Percentiles rank a stretch among this genome's conserved stretches.
phyloP scores from a whole-genome alignment of 2,888 invertebrate genomes.

The Urechis unicinctus region DNA sequence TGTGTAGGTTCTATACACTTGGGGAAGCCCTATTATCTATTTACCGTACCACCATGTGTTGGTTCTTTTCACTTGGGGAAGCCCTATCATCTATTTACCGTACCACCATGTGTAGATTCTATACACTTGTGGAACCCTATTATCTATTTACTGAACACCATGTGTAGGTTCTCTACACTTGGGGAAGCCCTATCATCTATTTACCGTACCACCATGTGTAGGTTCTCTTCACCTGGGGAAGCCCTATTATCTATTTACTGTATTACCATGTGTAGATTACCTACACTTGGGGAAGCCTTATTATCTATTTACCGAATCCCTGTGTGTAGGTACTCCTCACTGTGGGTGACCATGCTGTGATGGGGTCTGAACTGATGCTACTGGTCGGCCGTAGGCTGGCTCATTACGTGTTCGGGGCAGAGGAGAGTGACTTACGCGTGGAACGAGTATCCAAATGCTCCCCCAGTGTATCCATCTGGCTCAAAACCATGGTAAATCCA shows the following conservation, averaged over 20 bases:
- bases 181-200: too few relatives aligned
- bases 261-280: constrained; percentile 1
- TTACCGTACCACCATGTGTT: neutral
- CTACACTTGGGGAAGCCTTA: too few relatives aligned
- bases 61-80: too few relatives aligned
- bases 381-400: constrained; percentile 73
- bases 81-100: neutral
- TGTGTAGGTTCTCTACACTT: too few relatives aligned
- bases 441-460: constrained; percentile 71
- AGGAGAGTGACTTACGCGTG: constrained; percentile 51
- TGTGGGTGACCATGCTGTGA: constrained; percentile 63
- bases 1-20: too few relatives aligned
- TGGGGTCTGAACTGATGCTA: constrained; percentile 68
- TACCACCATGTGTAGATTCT: constrained; percentile 1
- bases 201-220: neutral
- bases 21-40: too few relatives aligned
- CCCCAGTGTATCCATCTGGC: constrained; percentile 69
- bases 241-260: neutral
- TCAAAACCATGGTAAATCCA: constrained; percentile 60
- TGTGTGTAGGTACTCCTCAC: constrained; percentile 57
- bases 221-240: too few relatives aligned
- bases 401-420: constrained; percentile 56
- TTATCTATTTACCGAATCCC: neutral
- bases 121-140: too few relatives aligned
- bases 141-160: neutral